phyloP scores from a whole-genome alignment of 2,888 invertebrate species.

The Omphaloscelis lunosa region DNA sequence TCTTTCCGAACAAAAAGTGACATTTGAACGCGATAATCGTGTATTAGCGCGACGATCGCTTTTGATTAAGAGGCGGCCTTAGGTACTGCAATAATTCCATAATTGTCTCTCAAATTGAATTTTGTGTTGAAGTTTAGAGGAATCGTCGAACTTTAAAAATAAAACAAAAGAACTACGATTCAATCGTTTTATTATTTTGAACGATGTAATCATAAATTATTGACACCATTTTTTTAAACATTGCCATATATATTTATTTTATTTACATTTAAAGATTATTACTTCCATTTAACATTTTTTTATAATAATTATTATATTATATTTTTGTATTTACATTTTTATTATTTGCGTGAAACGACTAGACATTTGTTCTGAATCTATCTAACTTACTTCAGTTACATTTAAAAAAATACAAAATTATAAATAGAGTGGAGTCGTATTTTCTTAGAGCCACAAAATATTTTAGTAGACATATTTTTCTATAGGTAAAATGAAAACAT shows the following conservation, averaged over 20 bases:
- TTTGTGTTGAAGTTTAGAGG: neutral
- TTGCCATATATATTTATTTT: conserved; percentile 55
- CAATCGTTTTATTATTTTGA: conserved; percentile 75
- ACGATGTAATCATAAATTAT: conserved; percentile 65
- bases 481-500: neutral
- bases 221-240: conserved; percentile 66
- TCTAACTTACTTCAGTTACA: conserved; percentile 51
- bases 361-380: conserved; percentile 62
- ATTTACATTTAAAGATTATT: conserved; percentile 64
- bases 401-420: conserved; percentile 62
- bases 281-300: conserved; percentile 59
- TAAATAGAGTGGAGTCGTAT: conserved; percentile 21
- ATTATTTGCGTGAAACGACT: conserved; percentile 59
- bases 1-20: too few relatives aligned
- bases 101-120: neutral
- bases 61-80: neutral
- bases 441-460: conserved; percentile 16
- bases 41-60: neutral
- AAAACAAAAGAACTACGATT: conserved; percentile 69
- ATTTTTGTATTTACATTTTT: conserved; percentile 65
- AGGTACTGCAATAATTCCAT: neutral
- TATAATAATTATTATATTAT: conserved; percentile 32
- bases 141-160: conserved; percentile 17
- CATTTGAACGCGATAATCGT: too few relatives aligned
- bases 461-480: conserved; percentile 8